phyloP scores from a whole-genome alignment of 2,888 invertebrate genomes.

The Listrodromus nycthemerus region DNA sequence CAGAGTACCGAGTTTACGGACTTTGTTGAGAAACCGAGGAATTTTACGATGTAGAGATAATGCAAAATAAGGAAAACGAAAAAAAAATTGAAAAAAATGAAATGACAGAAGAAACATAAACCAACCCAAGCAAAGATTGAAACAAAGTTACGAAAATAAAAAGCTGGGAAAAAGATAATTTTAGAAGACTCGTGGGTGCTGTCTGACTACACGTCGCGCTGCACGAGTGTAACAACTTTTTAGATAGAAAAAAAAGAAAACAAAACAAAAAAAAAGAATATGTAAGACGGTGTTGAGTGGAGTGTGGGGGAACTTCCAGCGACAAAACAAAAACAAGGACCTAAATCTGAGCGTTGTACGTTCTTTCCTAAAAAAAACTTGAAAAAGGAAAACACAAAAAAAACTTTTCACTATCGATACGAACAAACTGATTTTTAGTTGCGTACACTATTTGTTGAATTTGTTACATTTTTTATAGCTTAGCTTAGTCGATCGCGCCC shows the following conservation, averaged over 20 bases:
- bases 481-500: slow-evolving; percentile 80
- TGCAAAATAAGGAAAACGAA: slow-evolving; percentile 45
- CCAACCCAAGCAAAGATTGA: slow-evolving; percentile 59
- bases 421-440: slow-evolving; percentile 79
- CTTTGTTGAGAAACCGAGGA: slow-evolving; percentile 49
- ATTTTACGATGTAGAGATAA: slow-evolving; percentile 33
- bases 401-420: slow-evolving; percentile 81
- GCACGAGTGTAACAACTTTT: slow-evolving; percentile 77
- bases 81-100: slow-evolving; percentile 37
- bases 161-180: slow-evolving; percentile 68
- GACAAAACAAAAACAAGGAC: slow-evolving; percentile 76
- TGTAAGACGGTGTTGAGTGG: slow-evolving; percentile 64
- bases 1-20: slow-evolving; percentile 64
- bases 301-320: slow-evolving; percentile 69
- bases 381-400: slow-evolving; percentile 35
- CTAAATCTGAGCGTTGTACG: slow-evolving; percentile 81
- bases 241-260: slow-evolving; percentile 68
- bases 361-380: slow-evolving; percentile 76
- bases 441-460: slow-evolving; percentile 82
- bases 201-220: slow-evolving; percentile 71
- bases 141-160: slow-evolving; percentile 63
- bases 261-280: slow-evolving; percentile 64
- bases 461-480: slow-evolving; percentile 83
- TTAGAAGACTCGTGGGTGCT: slow-evolving; percentile 73
- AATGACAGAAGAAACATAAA: slow-evolving; percentile 66